A percentile compares a stretch with the other conserved stretches of the same genome.
These are phyloP conservation scores for Trichonephila clavipes DNA, from an alignment of 1,140 invertebrate genomes.

Conservation along the genomic window DNA sequence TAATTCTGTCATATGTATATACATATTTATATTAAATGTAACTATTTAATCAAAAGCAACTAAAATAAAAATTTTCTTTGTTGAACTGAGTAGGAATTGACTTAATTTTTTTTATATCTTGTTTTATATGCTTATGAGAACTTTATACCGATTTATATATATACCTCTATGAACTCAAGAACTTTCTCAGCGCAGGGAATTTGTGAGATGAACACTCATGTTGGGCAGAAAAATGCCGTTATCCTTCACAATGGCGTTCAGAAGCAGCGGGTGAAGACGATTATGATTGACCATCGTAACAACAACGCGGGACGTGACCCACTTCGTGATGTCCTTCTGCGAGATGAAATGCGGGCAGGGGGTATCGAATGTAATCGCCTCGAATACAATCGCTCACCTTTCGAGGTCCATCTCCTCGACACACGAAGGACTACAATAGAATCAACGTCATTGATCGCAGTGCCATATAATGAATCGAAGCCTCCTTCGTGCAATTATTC, in stretches of 20 bases:
- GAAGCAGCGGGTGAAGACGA: constrained; percentile 14
- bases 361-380: constrained; percentile 47
- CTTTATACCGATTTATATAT: too few species aligned
- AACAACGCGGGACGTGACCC: constrained; percentile 23
- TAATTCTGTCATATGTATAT: too few species aligned
- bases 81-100: too few species aligned
- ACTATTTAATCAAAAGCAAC: too few species aligned
- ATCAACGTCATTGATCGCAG: neutral
- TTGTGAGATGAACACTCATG: neutral
- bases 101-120: too few species aligned
- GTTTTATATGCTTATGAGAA: too few species aligned
- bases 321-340: constrained; percentile 56
- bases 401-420: constrained; percentile 6
- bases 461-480: constrained; percentile 1
- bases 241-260: neutral
- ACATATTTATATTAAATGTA: too few species aligned
- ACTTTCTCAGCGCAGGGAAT: too few species aligned
- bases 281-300: constrained; percentile 48
- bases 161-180: too few species aligned
- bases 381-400: constrained; percentile 51
- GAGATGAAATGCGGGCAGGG: constrained; percentile 30
- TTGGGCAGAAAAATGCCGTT: neutral
- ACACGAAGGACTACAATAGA: constrained; percentile 19
- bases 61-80: too few species aligned
- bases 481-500: neutral